These are phyloP conservation scores for Acanthosepion esculentum DNA, from an alignment of 2,888 invertebrate genomes.

Conservation along the genomic window DNA sequence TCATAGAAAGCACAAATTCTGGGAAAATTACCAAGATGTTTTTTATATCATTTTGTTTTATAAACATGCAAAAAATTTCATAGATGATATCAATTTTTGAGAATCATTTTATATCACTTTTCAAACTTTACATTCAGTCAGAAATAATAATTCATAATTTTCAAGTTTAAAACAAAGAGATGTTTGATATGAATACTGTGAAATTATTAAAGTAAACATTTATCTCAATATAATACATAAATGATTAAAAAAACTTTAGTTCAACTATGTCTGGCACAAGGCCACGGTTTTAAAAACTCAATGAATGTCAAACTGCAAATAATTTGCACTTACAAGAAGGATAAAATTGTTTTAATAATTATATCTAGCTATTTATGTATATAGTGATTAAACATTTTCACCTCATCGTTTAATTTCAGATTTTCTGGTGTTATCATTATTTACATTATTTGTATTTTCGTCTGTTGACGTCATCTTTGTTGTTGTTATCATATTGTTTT, in stretches of 20 bases:
- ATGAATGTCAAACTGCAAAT: neutral
- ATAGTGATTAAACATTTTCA: too few species aligned
- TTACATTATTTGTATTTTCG: too few species aligned
- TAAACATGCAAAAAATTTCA: neutral
- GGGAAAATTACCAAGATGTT: neutral
- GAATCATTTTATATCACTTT: neutral
- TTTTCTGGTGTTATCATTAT: too few species aligned
- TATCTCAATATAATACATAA: neutral
- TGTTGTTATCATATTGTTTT: too few species aligned
- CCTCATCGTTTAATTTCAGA: too few species aligned
- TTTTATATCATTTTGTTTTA: neutral
- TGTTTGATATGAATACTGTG: neutral
- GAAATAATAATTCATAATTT: neutral
- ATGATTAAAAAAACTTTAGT: neutral
- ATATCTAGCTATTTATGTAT: too few species aligned
- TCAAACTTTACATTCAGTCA: neutral
- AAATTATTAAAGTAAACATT: neutral
- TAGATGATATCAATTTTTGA: neutral
- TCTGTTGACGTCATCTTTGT: too few species aligned
- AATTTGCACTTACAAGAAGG: neutral
- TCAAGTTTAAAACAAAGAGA: neutral
- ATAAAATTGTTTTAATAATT: too few species aligned
- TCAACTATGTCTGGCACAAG: too few species aligned
- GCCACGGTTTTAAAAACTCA: neutral
- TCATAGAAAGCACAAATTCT: too few species aligned